phyloP scores from a whole-genome alignment of 2,797 vertebrate genomes.

The Scarus forsteni region DNA sequence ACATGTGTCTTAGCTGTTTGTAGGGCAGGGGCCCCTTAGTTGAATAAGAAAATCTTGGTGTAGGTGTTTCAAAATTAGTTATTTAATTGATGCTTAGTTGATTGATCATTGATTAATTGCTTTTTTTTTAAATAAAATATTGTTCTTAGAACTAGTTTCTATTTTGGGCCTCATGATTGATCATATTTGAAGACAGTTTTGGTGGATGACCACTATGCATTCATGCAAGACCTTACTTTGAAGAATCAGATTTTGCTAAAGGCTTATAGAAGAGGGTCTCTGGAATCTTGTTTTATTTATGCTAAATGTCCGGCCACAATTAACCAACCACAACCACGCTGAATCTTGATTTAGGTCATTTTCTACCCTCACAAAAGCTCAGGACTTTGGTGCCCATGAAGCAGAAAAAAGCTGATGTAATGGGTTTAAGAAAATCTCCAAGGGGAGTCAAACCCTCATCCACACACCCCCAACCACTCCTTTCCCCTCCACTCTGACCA shows the following conservation, averaged over 20 bases:
- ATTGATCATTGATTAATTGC: too few species aligned
- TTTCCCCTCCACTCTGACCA: constrained; percentile 29
- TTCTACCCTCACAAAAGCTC: constrained; percentile 82
- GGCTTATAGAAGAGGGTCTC: constrained; percentile 45
- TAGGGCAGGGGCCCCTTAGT: constrained; percentile 11
- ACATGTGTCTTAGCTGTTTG: neutral
- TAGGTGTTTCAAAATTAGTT: too few species aligned
- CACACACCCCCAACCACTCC: constrained; percentile 32
- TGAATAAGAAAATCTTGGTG: too few species aligned
- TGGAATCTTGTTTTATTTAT: constrained; percentile 72
- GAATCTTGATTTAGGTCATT: constrained; percentile 85
- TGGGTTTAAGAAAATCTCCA: constrained; percentile 85
- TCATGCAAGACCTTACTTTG: constrained; percentile 26
- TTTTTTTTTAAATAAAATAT: too few species aligned
- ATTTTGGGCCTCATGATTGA: constrained; percentile 23
- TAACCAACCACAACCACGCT: constrained; percentile 70
- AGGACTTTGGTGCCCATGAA: constrained; percentile 75
- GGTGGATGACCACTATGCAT: constrained; percentile 31
- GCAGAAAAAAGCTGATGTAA: constrained; percentile 87
- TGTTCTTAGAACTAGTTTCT: too few species aligned
- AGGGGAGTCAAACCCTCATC: constrained; percentile 77
- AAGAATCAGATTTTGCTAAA: constrained; percentile 35
- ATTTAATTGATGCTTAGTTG: too few species aligned
- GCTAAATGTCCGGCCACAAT: constrained; percentile 70
- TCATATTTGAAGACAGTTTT: constrained; percentile 12